phyloP scores from a whole-genome alignment of 2,888 invertebrate genomes.

The Pseudoips prasinana region DNA sequence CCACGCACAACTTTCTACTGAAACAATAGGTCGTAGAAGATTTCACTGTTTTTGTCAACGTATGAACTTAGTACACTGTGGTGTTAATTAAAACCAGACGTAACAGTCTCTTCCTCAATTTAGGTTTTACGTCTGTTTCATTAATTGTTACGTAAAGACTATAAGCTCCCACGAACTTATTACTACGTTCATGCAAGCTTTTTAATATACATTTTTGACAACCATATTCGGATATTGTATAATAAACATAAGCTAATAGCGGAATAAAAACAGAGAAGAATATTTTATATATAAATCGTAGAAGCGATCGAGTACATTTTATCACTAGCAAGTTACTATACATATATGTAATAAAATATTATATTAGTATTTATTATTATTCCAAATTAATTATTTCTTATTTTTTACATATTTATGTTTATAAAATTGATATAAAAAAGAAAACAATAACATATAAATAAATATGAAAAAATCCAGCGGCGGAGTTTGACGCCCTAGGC shows the following conservation, averaged over 20 bases:
- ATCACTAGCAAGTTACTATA: no score
- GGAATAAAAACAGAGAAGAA: no score
- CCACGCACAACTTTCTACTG: slow-evolving; percentile 69
- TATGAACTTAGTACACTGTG: slow-evolving; percentile 43
- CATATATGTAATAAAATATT: no score
- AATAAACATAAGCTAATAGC: slow-evolving; percentile 19
- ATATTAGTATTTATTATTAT: no score
- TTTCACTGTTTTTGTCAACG: slow-evolving; percentile 79
- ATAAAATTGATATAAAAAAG: no score
- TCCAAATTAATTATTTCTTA: no score
- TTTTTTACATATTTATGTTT: no score
- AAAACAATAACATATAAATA: no score
- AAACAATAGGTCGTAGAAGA: slow-evolving; percentile 70
- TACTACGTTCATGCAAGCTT: slow-evolving; percentile 21
- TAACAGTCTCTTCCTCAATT: slow-evolving; percentile 57
- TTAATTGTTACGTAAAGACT: slow-evolving; percentile 41
- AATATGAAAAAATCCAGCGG: no score
- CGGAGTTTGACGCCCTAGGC: no score
- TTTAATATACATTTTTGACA: slow-evolving; percentile 23
- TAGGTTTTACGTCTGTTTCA: slow-evolving; percentile 36
- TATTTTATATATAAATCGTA: no score
- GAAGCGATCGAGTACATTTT: no score
- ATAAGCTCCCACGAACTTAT: slow-evolving; percentile 36
- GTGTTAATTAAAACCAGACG: slow-evolving; percentile 60
- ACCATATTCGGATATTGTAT: slow-evolving; percentile 26